Evolutionary conservation across 2,113 vertebrate genomes (phyloP).

Genomic region (Clarias batrachus): DNA sequence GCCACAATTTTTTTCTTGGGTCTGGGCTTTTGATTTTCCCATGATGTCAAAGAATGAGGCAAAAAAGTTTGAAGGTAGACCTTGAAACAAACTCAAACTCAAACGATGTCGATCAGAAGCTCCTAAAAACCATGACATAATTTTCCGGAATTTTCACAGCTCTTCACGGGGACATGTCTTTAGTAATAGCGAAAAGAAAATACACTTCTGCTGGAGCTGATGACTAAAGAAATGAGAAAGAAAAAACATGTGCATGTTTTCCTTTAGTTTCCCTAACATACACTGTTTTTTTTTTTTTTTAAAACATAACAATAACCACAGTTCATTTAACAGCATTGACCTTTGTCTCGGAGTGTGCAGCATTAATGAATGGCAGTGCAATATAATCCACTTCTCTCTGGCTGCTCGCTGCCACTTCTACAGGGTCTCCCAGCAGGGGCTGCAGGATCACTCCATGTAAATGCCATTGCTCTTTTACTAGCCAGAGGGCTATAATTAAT

Average conservation of each 20-base stretch:
- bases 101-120: too few relatives aligned
- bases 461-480: slow-evolving; percentile 63
- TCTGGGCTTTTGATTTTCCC: too few relatives aligned
- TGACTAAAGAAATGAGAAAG: background rate
- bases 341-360: slow-evolving; percentile 26
- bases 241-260: background rate
- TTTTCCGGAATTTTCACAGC: too few relatives aligned
- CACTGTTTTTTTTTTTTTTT: background rate
- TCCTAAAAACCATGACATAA: too few relatives aligned
- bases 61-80: too few relatives aligned
- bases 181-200: background rate
- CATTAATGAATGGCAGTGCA: slow-evolving; percentile 38
- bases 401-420: slow-evolving; percentile 46
- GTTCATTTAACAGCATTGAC: slow-evolving; percentile 35
- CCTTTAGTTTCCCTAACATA: background rate
- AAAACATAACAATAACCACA: background rate
- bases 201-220: background rate
- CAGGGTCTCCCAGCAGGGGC: slow-evolving; percentile 49
- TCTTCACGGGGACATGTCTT: background rate
- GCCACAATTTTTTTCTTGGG: too few relatives aligned
- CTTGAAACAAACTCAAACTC: too few relatives aligned
- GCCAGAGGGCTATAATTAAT: slow-evolving; percentile 66
- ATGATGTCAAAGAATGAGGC: too few relatives aligned
- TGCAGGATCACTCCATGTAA: slow-evolving; percentile 63
- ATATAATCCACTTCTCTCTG: slow-evolving; percentile 36